Evolutionary conservation across 2,888 invertebrate genomes (phyloP).

Genomic region (Philereme transversata): DNA sequence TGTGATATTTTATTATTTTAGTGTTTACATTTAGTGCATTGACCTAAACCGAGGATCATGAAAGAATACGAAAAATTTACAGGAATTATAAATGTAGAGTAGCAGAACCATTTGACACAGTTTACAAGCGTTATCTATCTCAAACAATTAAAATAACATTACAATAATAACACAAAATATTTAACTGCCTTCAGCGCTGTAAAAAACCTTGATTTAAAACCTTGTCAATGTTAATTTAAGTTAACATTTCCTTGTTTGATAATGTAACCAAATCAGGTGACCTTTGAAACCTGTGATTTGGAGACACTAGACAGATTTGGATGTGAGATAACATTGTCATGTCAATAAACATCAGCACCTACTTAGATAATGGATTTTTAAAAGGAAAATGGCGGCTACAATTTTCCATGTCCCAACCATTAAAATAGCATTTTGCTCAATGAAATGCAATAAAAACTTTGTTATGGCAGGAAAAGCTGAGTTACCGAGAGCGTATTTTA

Average conservation of each 20-base stretch:
- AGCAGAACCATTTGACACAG: neutral
- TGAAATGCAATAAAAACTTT: conserved; percentile 8
- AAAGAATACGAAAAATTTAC: no score
- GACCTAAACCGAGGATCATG: no score
- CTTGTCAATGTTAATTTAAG: conserved; percentile 19
- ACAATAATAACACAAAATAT: conserved; percentile 11
- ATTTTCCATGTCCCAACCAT: neutral
- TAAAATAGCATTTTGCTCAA: conserved; percentile 7
- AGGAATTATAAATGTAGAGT: no score
- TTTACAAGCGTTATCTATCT: conserved; percentile 13
- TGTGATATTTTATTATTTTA: no score
- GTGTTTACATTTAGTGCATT: no score
- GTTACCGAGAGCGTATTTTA: conserved; percentile 85
- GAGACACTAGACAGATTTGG: conserved; percentile 17
- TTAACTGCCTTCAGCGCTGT: neutral
- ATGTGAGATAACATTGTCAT: conserved; percentile 14
- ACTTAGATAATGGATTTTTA: conserved; percentile 2
- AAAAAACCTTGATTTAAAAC: conserved; percentile 17
- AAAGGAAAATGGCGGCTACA: neutral
- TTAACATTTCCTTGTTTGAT: conserved; percentile 22
- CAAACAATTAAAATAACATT: conserved; percentile 4
- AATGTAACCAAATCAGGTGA: conserved; percentile 17
- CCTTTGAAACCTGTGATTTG: conserved; percentile 12
- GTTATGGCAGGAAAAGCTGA: conserved; percentile 81
- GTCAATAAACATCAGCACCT: conserved; percentile 3